Base-by-base conservation (phyloP, 2,888 invertebrate species). In the Tyria jacobaeae region DNA sequence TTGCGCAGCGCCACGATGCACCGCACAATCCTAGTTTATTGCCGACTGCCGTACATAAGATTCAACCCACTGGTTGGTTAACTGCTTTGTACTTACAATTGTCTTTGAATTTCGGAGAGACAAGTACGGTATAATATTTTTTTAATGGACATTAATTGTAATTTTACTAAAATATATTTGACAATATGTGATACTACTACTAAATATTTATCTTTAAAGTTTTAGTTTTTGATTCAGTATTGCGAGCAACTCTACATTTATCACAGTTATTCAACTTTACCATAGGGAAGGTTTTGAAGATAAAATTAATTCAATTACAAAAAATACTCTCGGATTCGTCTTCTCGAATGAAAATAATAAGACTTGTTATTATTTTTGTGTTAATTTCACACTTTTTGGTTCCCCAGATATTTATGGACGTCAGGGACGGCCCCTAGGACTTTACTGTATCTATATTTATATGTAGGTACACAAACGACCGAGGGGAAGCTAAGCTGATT, bases 401-500 rank as follows among this genome's bases (percentile, higher is more conserved):
- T 71, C 64, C 27, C 9, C 24, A 54, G 70, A 70, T 52, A 72
- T 72, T 75, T 73, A 68, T 68, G 66, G 66, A 64, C 75, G 70
- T 52, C 52, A 61, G 53, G 55, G 66, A 60, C 56, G 54, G 54
- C 63, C 75, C 75, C 70, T 75, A 66, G 51, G 60, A 49, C 62
- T 62, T 27, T 51, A 31, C 35, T 57, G 15, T 55, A 57, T 21
- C 55, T 55, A 41, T 51, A 64, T 58, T 60, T 52, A 67, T n/a
- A 51, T 6, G 35, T 63, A 54, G 41, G 17, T 60, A 54, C 17
- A 39, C 44, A 41, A 59, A 68, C 62, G 64, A 52, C 61, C 62
- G 68, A 69, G 75, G 78, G 68, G 75, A 68, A 68, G 71, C 70
- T 82, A 84, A 81, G 81, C 81, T 73, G 80, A 80, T 80, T 82